Percentiles rank a stretch among this genome's conserved stretches.
phyloP scores from a whole-genome alignment of 2,797 vertebrate genomes.

The Gymnoscopelus braueri region DNA sequence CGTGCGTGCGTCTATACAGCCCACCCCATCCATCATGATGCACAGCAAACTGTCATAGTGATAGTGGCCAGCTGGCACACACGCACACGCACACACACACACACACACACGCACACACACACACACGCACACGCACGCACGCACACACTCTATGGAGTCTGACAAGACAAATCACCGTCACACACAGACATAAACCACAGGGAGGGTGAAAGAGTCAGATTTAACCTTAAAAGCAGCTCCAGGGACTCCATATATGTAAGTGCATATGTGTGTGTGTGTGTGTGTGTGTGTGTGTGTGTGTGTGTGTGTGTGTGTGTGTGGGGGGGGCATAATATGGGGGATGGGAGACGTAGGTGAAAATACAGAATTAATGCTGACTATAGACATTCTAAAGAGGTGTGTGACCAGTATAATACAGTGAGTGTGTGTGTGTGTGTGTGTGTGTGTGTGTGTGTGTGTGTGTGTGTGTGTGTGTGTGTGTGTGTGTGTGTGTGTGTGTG shows the following conservation, averaged over 20 bases:
- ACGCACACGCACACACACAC: conserved; percentile 32
- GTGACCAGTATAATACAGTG: not conserved
- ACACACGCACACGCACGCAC: conserved; percentile 41
- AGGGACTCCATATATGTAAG: conserved; percentile 58
- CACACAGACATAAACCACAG: conserved; percentile 42
- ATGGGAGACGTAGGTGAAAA: conserved; percentile 6
- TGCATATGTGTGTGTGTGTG: conserved; percentile 25
- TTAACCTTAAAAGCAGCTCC: conserved; percentile 72
- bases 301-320: conserved; percentile 11
- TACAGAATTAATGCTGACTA: conserved; percentile 60
- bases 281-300: conserved; percentile 14
- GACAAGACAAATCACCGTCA: conserved; percentile 73
- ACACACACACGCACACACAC: conserved; percentile 34
- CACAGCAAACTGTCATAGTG: conserved; percentile 71
- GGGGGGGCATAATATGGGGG: conserved; percentile 19
- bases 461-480: conserved; percentile 1
- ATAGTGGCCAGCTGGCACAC: conserved; percentile 73
- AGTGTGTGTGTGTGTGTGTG: conserved; percentile 14
- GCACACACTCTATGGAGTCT: conserved; percentile 21
- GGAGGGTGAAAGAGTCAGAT: conserved; percentile 56
- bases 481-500: conserved; percentile 8
- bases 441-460: not conserved
- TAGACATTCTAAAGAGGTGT: conserved; percentile 32
- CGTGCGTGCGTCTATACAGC: conserved; percentile 47
- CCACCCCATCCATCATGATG: conserved; percentile 74